Percentiles rank a stretch among this genome's conserved stretches.
Conservation (phyloP, 2,888 invertebrate species). For the Xanthorhoe designata region DNA sequence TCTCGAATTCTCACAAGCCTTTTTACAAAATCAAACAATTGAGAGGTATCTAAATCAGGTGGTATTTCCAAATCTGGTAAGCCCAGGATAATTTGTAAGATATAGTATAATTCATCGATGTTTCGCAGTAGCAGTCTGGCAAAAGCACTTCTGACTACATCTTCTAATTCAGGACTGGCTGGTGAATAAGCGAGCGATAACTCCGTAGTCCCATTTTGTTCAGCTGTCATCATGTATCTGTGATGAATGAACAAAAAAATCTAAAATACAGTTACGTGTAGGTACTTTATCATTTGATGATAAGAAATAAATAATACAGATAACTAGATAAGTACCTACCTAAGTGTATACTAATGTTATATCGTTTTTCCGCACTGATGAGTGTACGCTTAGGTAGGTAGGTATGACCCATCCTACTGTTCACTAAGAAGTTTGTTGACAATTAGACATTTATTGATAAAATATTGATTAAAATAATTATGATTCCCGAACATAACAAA, state of each 20-base stretch:
- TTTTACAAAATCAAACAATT: slow-evolving; percentile 58
- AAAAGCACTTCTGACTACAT: slow-evolving; percentile 65
- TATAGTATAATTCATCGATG: slow-evolving; percentile 23
- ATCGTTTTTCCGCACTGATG: too few relatives aligned
- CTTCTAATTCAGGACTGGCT: slow-evolving; percentile 63
- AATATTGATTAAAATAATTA: too few relatives aligned
- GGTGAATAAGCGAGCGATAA: slow-evolving; percentile 81
- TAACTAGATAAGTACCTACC: too few relatives aligned
- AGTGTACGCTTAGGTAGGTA: too few relatives aligned
- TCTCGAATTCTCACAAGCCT: slow-evolving; percentile 54
- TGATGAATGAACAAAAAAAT: slow-evolving; percentile 48
- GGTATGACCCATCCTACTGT: too few relatives aligned
- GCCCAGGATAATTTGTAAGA: slow-evolving; percentile 29
- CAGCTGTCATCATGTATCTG: slow-evolving; percentile 52
- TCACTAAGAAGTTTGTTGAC: too few relatives aligned
- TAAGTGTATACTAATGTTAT: too few relatives aligned
- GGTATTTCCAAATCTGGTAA: slow-evolving; percentile 46
- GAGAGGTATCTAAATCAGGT: slow-evolving; percentile 50
- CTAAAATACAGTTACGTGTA: not conserved
- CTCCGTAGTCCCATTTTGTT: slow-evolving; percentile 30
- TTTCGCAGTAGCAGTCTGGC: slow-evolving; percentile 62
- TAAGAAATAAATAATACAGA: too few relatives aligned
- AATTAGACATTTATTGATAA: too few relatives aligned
- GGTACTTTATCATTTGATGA: too few relatives aligned
- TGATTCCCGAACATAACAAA: too few relatives aligned